Evolutionary conservation across 2,888 invertebrate species (phyloP), one percentile per base, ranked within the genome.

Genomic region (Mythimna pallens): DNA sequence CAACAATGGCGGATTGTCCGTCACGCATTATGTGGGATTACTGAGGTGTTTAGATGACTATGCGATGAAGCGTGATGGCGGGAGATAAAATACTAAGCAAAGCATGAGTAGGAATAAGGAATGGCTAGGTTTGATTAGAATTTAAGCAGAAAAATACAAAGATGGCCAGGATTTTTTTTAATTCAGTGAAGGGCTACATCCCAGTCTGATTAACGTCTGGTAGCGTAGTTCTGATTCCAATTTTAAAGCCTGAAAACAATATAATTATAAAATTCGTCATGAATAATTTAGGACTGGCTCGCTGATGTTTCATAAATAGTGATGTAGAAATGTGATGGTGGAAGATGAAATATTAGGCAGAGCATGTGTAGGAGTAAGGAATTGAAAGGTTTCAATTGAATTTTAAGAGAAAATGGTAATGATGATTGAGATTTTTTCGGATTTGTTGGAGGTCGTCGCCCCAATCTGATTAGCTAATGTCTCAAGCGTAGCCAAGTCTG

Each of bases 1-100:
- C 57, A 63, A 85, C 80, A 87, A 85, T 83, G 75, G 73, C 34
- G 34, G 43, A 62, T 55, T 70, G 54, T 64, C 72, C 63, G 34
- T 57, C 20, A 47, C 58, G 67, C 65, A 55, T 84, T 62, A 70
- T 81, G 65, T 25, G 3, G 77, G 84, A 81, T 84, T 82, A 73
- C 25, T 58, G 65, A 50, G 62, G 25, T 73, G 22, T 78, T 78
- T 70, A 62, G 65, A 68, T 63, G 69, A 70, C 76, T 73, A 70
- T 71, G 85, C 79, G 76, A 75, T 69, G 66, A 25, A 55, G 63
- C 79, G 58, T 75, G 61, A 65, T 77, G 75, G 52, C 64, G 57
- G 22, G 10, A 83, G 36, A 65, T 82, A 65, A 57, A 65, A 82
- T 78, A 65, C 62, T 2, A 10, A 64, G 55, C 0, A 3, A 3